These are phyloP conservation scores for Brachionus rubens DNA, from an alignment of 1,140 invertebrate species.

Conservation along the genomic window DNA sequence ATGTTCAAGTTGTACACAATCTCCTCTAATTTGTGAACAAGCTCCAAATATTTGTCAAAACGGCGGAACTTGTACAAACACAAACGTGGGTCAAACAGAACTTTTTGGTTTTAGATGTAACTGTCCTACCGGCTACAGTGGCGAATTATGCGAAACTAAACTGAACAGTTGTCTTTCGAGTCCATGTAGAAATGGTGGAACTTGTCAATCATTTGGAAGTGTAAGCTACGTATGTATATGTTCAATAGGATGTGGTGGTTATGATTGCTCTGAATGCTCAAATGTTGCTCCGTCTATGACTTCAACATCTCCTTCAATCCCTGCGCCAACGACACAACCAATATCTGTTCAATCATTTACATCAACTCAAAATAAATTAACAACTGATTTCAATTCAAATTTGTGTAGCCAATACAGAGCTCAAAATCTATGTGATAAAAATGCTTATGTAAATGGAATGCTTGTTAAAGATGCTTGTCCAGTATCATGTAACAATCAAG, in stretches of 20 bases:
- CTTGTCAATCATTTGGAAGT: conserved; percentile 21
- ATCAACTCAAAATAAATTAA: background rate
- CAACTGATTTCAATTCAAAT: background rate
- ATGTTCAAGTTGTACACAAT: background rate
- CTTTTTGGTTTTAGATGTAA: conserved; percentile 61
- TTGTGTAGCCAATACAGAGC: background rate
- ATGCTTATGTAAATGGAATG: background rate
- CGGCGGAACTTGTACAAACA: conserved; percentile 51
- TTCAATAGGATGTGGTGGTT: conserved; percentile 5
- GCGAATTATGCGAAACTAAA: conserved; percentile 62
- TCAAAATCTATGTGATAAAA: background rate
- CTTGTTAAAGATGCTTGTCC: conserved; percentile 11
- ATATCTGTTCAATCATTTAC: background rate
- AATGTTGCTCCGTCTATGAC: background rate
- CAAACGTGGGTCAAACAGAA: background rate
- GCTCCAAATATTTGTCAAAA: conserved; percentile 49
- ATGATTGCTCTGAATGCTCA: background rate
- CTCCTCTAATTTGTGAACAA: conserved; percentile 14
- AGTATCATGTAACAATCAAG: background rate
- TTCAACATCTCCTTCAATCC: background rate
- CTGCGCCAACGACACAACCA: background rate
- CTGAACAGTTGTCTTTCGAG: conserved; percentile 22
- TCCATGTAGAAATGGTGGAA: conserved; percentile 46
- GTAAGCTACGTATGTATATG: conserved; percentile 39
- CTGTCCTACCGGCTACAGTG: conserved; percentile 52